Percentiles rank a stretch among this genome's conserved stretches.
These are phyloP conservation scores for Masticophis lateralis DNA, from an alignment of 2,797 vertebrate genomes.

Conservation along the genomic window DNA sequence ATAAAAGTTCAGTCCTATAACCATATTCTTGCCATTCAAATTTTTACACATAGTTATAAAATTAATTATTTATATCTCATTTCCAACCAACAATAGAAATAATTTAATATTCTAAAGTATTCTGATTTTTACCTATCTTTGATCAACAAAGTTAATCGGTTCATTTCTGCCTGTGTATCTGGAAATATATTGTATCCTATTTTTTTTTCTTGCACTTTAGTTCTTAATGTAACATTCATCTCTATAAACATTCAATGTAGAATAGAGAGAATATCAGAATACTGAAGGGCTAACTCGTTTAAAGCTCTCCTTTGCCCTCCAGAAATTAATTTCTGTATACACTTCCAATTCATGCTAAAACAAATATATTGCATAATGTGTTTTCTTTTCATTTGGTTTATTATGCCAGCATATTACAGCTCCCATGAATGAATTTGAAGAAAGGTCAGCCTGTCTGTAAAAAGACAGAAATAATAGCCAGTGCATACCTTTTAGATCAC, in stretches of 20 bases:
- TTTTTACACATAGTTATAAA: no score
- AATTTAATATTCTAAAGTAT: no score
- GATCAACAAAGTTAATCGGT: no score
- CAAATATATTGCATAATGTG: background rate
- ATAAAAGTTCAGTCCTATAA: no score
- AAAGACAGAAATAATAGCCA: background rate
- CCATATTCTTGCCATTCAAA: no score
- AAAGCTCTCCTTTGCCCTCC: background rate
- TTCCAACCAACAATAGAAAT: no score
- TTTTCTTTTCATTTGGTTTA: background rate
- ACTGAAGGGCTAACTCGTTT: background rate
- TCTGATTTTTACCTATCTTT: no score
- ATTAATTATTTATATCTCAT: no score
- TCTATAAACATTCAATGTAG: background rate
- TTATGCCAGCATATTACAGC: background rate
- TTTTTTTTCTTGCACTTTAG: background rate
- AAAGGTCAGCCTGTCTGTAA: fast-evolving
- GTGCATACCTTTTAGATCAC: background rate
- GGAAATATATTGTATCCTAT: background rate
- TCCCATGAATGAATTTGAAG: background rate
- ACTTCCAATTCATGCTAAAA: background rate
- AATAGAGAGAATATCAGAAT: background rate
- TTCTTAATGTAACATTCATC: background rate
- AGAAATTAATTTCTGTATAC: background rate
- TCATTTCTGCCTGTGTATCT: no score